phyloP scores from a whole-genome alignment of 2,113 vertebrate genomes.

The Menura novaehollandiae region DNA sequence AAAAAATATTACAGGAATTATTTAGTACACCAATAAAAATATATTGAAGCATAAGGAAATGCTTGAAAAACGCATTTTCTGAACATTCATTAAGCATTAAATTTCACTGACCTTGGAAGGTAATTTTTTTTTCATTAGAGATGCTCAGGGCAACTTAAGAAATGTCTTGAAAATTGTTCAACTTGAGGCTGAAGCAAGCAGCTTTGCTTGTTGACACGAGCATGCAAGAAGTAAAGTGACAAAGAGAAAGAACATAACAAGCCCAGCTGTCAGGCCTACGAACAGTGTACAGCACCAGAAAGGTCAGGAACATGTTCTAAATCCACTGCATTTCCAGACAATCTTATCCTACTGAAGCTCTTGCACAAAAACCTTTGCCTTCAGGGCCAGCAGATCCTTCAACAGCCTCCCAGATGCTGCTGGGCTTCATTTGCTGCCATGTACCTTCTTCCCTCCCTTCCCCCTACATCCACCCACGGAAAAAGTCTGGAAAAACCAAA shows the following conservation, averaged over 20 bases:
- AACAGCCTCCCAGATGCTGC: not conserved
- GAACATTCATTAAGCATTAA: not conserved
- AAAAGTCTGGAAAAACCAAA: not conserved
- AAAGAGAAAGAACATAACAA: not conserved
- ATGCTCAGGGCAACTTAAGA: not conserved
- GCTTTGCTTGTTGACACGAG: not conserved
- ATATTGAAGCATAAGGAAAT: not conserved
- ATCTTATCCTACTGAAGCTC: not conserved
- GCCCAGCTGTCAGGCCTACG: not conserved
- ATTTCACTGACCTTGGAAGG: not conserved
- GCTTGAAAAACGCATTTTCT: not conserved
- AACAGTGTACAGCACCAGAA: not conserved
- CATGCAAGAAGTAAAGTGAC: not conserved
- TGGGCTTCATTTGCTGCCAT: not conserved
- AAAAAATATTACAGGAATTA: not conserved
- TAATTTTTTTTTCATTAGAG: not conserved
- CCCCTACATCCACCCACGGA: not conserved
- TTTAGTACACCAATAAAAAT: not conserved
- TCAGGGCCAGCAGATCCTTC: not conserved
- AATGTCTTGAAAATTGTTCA: not conserved
- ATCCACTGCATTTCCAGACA: not conserved
- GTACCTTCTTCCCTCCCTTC: not conserved
- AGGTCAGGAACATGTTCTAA: slow-evolving; percentile 15
- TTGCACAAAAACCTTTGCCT: not conserved
- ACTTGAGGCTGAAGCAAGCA: not conserved